Evolutionary conservation across 2,888 invertebrate species (phyloP).

Genomic region (Parnassius smintheus): DNA sequence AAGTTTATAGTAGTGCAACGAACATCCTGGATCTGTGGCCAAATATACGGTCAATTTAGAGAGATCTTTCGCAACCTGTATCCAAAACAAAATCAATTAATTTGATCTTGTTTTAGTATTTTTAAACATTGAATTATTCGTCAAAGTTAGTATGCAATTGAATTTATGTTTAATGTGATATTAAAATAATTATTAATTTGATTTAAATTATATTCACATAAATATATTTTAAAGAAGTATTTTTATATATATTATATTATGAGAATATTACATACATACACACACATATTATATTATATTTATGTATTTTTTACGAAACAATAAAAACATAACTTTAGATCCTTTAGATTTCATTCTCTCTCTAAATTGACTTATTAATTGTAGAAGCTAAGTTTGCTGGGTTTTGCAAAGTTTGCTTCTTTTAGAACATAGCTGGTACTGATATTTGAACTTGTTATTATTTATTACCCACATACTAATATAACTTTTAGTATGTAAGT

Average conservation of each 20-base stretch:
- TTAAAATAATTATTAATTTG: not conserved
- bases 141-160: not conserved
- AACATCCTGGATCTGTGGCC: constrained; percentile 56
- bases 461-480: constrained; percentile 11
- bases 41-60: constrained; percentile 46
- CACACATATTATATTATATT: not conserved
- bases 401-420: constrained; percentile 49
- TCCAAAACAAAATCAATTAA: constrained; percentile 61
- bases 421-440: constrained; percentile 1
- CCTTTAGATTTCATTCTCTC: constrained; percentile 28
- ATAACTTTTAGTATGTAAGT: constrained; percentile 3
- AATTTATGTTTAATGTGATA: not conserved
- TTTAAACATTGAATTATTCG: not conserved
- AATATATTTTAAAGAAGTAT: not conserved
- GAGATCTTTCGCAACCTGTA: constrained; percentile 54
- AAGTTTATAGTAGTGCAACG: constrained; percentile 22
- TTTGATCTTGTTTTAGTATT: constrained; percentile 26
- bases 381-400: constrained; percentile 46
- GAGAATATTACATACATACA: not conserved
- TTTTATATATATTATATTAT: not conserved
- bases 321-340: too few relatives aligned
- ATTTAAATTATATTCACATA: not conserved
- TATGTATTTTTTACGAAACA: not conserved
- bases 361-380: constrained; percentile 33
- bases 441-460: constrained; percentile 6